Conservation (phyloP, 2,888 invertebrate genomes). For the Hypolimnas misippus region DNA sequence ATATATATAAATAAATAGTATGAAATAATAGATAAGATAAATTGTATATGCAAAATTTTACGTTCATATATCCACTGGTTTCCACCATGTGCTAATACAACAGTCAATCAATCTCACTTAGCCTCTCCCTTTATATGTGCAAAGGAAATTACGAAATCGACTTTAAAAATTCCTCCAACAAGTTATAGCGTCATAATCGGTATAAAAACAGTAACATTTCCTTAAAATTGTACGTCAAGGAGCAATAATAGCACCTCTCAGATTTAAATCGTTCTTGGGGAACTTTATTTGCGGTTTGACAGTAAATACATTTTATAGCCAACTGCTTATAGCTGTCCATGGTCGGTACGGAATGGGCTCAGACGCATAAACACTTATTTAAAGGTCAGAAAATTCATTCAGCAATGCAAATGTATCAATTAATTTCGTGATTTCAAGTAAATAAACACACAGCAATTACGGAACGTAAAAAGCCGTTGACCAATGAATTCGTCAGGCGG, state of each 20-base stretch:
- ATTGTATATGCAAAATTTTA: not conserved
- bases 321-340: conserved; percentile 45
- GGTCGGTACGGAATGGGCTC: conserved; percentile 38
- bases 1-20: no score
- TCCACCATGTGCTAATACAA: not conserved
- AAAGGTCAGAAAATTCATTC: conserved; percentile 37
- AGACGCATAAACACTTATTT: conserved; percentile 38
- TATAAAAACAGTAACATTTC: not conserved
- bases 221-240: conserved; percentile 8
- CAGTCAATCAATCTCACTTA: conserved; percentile 2
- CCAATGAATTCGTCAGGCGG: conserved; percentile 84
- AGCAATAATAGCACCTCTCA: conserved; percentile 33
- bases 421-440: conserved; percentile 52
- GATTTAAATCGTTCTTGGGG: conserved; percentile 54
- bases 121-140: not conserved
- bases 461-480: conserved; percentile 78
- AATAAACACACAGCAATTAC: conserved; percentile 78
- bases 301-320: conserved; percentile 68
- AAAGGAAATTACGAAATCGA: not conserved
- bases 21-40: no score
- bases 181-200: conserved; percentile 2
- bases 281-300: conserved; percentile 76
- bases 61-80: not conserved
- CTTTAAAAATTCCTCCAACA: not conserved
- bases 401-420: conserved; percentile 37